Base-by-base conservation (phyloP, 2,797 vertebrate genomes). In the Novumbra hubbsi region DNA sequence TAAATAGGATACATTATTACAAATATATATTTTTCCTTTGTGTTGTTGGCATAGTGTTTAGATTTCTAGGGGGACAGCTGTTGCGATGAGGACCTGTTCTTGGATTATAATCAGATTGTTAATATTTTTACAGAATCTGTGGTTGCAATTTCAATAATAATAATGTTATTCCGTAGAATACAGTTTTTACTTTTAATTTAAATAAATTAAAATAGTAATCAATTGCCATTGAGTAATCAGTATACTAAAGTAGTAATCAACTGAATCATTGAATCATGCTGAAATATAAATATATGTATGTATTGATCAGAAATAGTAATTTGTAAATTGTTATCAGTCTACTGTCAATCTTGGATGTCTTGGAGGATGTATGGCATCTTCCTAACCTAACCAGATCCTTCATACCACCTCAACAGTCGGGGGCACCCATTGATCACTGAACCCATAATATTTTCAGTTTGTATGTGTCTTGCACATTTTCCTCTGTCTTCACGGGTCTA, bases 21-120 rank as follows among this genome's bases (percentile, higher is more conserved):
- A 84, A 86, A 87, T 80, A 82, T 80, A 82, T 14, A 12, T 87
- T 88, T 89, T 85, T 78, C 74, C 87, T 91, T 92, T 92, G 88
- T 92, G 84, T 75, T 76, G 83, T 89, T 85, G 88, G 82, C 88
- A 28, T 32, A 84, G 78, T 85, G 82, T 87, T 80, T 84, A 87
- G 84, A 82, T 89, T 80, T 71, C 49, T 79, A 82, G 78, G 63
- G 4, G 80, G 65, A 3, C 72, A 64, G 68, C 57, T 74, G 62
- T 76, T 74, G 16, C 17, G 70, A 65, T 64, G 21, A 21, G n/a
- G 1, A 70, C 66, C 68, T 24, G 55, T 57, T 21, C n/a, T 57
- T 57, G 9, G 41, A 57, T 21, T 57, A 24, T 8, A 57, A 21
- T 21, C 52, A 57, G n/a, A 24, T 24, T 12, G 55, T 60, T 12